These are phyloP conservation scores for Trichechus manatus DNA, from an alignment of 2,113 vertebrate species.

Conservation along the genomic window DNA sequence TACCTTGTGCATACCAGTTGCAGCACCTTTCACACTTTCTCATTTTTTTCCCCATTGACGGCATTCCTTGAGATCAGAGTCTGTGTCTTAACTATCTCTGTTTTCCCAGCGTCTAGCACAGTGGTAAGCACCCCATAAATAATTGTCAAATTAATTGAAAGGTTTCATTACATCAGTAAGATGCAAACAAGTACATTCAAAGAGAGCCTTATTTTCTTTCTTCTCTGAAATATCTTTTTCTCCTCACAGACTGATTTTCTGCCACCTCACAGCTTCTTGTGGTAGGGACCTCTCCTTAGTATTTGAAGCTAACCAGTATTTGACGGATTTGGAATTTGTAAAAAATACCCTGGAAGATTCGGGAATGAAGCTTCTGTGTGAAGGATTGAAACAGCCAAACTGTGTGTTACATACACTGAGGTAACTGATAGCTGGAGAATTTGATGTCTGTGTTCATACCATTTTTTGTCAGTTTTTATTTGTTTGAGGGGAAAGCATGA, in stretches of 20 bases:
- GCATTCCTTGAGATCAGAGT: background rate
- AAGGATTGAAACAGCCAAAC: conserved; percentile 84
- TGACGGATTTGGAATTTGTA: conserved; percentile 84
- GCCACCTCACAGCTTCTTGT: conserved; percentile 83
- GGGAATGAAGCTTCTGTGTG: conserved; percentile 84
- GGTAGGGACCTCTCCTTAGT: conserved; percentile 84
- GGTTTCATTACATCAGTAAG: conserved; percentile 33
- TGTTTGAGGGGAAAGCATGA: background rate
- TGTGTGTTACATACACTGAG: conserved; percentile 84
- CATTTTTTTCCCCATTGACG: background rate
- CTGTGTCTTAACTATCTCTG: conserved; percentile 32
- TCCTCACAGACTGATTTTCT: conserved; percentile 75
- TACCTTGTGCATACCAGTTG: background rate
- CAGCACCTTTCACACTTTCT: conserved; percentile 44
- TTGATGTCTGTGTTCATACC: conserved; percentile 3
- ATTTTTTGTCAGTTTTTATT: conserved; percentile 46
- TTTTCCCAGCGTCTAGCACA: conserved; percentile 19
- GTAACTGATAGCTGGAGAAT: conserved; percentile 75
- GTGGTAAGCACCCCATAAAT: background rate
- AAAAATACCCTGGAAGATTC: conserved; percentile 83
- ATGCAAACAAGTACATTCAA: conserved; percentile 39
- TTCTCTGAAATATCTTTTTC: conserved; percentile 54
- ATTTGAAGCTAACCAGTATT: conserved; percentile 84
- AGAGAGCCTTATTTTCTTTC: background rate
- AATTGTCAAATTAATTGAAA: conserved; percentile 23